phyloP scores from a whole-genome alignment of 2,113 vertebrate genomes.

The Columba janthina region DNA sequence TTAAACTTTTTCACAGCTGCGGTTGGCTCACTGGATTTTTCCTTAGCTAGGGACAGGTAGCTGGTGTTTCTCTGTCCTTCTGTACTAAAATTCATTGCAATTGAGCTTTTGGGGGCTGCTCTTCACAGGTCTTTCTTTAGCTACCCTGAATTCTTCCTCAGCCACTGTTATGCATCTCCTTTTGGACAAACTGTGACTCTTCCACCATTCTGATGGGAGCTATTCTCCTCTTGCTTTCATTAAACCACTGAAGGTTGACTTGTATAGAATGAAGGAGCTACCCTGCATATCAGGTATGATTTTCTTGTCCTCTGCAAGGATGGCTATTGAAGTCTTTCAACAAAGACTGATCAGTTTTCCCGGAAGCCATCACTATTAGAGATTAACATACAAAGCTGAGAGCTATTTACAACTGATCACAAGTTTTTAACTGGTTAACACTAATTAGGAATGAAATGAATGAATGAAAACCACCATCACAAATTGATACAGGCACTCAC shows the following conservation, averaged over 20 bases:
- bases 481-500: neutral
- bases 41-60: neutral
- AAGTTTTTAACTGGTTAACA: neutral
- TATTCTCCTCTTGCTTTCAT: neutral
- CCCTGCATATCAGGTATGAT: neutral
- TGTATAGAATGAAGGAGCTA: neutral
- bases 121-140: neutral
- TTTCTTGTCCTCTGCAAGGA: neutral
- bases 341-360: neutral
- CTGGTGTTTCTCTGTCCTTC: neutral
- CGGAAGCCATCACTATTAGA: neutral
- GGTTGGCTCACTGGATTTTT: neutral
- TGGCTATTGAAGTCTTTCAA: neutral
- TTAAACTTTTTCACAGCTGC: neutral
- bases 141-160: neutral
- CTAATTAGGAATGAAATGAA: neutral
- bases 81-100: neutral
- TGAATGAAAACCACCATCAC: neutral
- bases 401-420: neutral
- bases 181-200: neutral
- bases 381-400: neutral
- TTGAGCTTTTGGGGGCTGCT: neutral
- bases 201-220: neutral
- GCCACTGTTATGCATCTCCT: too few relatives aligned
- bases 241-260: neutral